Evolutionary conservation across 2,113 vertebrate genomes (phyloP).

Genomic region (Indri indri): DNA sequence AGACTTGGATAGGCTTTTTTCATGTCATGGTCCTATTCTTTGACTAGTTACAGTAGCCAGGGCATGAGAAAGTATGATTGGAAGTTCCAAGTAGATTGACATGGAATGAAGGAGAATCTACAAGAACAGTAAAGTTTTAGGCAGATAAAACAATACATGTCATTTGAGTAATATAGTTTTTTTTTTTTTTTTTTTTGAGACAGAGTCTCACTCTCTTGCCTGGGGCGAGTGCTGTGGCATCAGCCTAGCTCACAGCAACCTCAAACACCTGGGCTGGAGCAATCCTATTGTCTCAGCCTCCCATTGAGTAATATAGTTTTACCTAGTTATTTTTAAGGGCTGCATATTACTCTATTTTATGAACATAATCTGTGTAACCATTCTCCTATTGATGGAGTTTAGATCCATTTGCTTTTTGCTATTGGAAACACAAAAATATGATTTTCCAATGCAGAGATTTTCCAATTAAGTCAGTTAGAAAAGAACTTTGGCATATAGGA

Average conservation of each 20-base stretch:
- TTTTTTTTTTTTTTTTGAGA: no score
- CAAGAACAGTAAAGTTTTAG: background rate
- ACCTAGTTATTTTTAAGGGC: background rate
- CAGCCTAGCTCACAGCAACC: no score
- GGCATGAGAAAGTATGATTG: background rate
- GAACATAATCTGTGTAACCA: background rate
- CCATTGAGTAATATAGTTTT: background rate
- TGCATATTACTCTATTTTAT: background rate
- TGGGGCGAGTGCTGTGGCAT: no score
- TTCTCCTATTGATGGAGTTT: background rate
- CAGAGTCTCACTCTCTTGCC: no score
- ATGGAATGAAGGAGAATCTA: background rate
- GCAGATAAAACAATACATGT: background rate
- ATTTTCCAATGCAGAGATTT: constrained; percentile 19
- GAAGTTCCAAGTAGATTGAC: background rate
- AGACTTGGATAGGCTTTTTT: background rate
- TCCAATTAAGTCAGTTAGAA: background rate
- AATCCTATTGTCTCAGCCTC: no score
- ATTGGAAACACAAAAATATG: background rate
- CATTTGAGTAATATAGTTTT: background rate
- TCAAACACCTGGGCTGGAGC: no score
- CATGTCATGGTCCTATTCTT: background rate
- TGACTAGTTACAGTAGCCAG: background rate
- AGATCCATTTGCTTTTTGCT: background rate
- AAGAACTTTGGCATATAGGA: background rate